Base-by-base conservation (phyloP, 2,888 invertebrate genomes). In the Helobdella robusta region DNA sequence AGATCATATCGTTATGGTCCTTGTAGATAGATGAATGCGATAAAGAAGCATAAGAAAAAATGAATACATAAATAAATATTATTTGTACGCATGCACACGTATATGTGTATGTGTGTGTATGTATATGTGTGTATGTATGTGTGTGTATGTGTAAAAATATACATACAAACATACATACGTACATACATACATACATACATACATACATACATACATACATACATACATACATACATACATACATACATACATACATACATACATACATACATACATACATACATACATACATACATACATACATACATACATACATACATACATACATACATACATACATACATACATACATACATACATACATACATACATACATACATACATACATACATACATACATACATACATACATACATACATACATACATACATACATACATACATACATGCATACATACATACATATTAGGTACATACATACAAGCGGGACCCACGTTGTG, bases 81-180 rank as follows among this genome's bases (percentile, higher is more conserved):
- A n/a, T n/a, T n/a, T n/a, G n/a, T n/a, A n/a, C n/a, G n/a, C n/a
- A n/a, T n/a, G n/a, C n/a, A n/a, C n/a, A n/a, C n/a, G n/a, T n/a
- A n/a, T n/a, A n/a, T 54, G 54, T 54, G 54, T 54, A 32, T 54
- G 54, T 54, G 54, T 54, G 54, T 54, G 54, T 54, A 32, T 54
- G 54, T 54, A 32, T 54, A 32, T 54, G 54, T 50, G 50, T 50
- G 50, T 23, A 4, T 4, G 50, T 50, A 23, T 50, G n/a, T 50
- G 50, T 8, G 5, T 4, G n/a, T 25, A 50, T 4, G 18, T 50
- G 6, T 50, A 6, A 8, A 5, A 23, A 5, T 50, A 50, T 23
- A 23, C n/a, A 8, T 50, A 8, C n/a, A 23, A 50, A 50, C 25
- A 6, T 6, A 23, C n/a, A 50, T 50, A 23, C n/a, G n/a, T 50